These are phyloP conservation scores for Tetheella fluctuosa DNA, from an alignment of 2,888 invertebrate genomes.

Conservation along the genomic window DNA sequence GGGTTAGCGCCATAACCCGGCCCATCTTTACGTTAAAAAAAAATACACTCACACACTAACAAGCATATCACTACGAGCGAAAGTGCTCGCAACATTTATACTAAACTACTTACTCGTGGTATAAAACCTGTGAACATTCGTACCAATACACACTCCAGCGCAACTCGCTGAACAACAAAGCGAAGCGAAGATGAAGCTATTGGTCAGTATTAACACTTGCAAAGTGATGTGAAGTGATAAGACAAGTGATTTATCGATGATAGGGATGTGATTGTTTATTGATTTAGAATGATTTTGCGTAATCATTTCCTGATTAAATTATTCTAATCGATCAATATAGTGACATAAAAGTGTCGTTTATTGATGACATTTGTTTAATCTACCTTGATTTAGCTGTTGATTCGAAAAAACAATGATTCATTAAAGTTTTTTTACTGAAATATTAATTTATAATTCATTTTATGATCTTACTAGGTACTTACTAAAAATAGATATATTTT, in stretches of 20 bases:
- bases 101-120: conserved; percentile 67
- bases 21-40: conserved; percentile 27
- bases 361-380: not conserved
- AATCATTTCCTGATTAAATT: not conserved
- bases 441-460: not conserved
- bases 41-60: conserved; percentile 50
- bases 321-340: not conserved
- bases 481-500: too few relatives aligned
- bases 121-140: conserved; percentile 65
- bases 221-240: conserved; percentile 35
- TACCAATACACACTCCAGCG: conserved; percentile 69
- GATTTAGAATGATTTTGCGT: not conserved
- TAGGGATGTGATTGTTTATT: not conserved
- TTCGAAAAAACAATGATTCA: too few relatives aligned
- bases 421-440: not conserved
- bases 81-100: conserved; percentile 75
- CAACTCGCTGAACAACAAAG: conserved; percentile 75
- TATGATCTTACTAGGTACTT: too few relatives aligned
- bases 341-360: not conserved
- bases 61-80: conserved; percentile 60
- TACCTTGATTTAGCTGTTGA: too few relatives aligned
- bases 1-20: not conserved
- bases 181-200: conserved; percentile 80
- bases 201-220: conserved; percentile 67
- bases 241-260: conserved; percentile 13